Conservation (phyloP, 2,113 vertebrate genomes). For the Irena cyanogastra region DNA sequence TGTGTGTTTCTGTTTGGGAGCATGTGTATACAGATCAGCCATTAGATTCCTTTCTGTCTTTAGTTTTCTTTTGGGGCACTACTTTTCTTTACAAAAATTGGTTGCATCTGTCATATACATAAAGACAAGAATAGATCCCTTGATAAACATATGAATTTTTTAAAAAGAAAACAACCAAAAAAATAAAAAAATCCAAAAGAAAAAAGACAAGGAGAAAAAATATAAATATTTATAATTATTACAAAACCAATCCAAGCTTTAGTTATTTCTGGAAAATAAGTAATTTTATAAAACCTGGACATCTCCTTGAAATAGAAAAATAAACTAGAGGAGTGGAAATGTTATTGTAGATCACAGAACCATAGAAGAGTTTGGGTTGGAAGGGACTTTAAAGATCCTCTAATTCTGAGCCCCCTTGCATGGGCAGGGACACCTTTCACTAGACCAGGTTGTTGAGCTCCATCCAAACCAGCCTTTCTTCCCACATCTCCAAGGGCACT, state of each 20-base stretch:
- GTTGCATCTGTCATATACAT: neutral
- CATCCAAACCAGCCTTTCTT: neutral
- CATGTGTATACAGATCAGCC: fast-evolving
- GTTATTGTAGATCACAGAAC: neutral
- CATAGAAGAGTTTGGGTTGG: neutral
- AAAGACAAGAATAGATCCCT: neutral
- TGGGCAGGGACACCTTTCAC: neutral
- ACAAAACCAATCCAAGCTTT: neutral
- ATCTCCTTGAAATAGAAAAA: neutral
- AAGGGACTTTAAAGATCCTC: neutral
- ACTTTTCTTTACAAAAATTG: neutral
- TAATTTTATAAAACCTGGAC: neutral
- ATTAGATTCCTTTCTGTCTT: neutral
- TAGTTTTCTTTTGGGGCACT: neutral
- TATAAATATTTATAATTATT: neutral
- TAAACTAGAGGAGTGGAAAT: neutral
- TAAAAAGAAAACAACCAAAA: neutral
- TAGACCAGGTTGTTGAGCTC: neutral
- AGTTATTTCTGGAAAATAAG: neutral
- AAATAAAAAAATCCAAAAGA: neutral
- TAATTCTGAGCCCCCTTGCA: neutral
- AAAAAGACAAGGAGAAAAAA: neutral
- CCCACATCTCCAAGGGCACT: neutral
- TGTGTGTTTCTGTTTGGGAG: neutral
- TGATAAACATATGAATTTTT: neutral